phyloP scores from a whole-genome alignment of 2,797 vertebrate species.

The Euthynnus affinis region DNA sequence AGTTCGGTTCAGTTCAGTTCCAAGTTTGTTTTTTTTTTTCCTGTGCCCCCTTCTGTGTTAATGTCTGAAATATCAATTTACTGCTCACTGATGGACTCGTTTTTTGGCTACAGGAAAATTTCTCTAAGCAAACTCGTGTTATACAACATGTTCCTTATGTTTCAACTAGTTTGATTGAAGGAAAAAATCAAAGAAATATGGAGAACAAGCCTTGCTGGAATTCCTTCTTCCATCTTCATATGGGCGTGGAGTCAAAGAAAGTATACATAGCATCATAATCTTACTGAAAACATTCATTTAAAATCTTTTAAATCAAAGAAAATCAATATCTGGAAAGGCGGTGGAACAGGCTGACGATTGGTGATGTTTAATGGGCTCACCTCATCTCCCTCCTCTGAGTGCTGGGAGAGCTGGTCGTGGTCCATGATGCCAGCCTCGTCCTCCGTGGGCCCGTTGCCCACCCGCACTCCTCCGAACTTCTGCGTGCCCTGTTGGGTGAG shows the following conservation, averaged over 20 bases:
- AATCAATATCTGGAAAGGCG: neutral
- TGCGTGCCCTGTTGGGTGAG: constrained; percentile 96
- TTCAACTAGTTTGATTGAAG: too few relatives aligned
- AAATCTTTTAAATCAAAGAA: neutral
- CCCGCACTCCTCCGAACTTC: constrained; percentile 98
- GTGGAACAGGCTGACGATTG: neutral
- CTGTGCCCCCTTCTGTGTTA: too few relatives aligned
- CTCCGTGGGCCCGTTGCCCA: constrained; percentile 98
- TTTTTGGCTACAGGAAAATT: too few relatives aligned
- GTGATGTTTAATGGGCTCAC: constrained; percentile 80
- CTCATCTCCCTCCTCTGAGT: constrained; percentile 98
- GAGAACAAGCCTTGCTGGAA: too few relatives aligned
- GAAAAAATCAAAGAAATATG: too few relatives aligned
- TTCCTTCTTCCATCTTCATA: too few relatives aligned
- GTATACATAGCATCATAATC: neutral
- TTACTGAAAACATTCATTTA: neutral
- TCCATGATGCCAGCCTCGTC: constrained; percentile 99
- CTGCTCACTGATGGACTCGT: too few relatives aligned
- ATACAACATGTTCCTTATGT: too few relatives aligned
- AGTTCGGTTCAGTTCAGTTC: too few relatives aligned
- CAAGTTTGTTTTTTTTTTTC: too few relatives aligned
- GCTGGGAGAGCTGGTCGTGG: constrained; percentile 98
- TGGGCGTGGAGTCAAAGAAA: neutral
- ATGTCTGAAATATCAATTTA: too few relatives aligned
- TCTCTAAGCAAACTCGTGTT: too few relatives aligned